These are phyloP conservation scores for Streptopelia turtur DNA, from an alignment of 2,797 vertebrate species.

Conservation along the genomic window DNA sequence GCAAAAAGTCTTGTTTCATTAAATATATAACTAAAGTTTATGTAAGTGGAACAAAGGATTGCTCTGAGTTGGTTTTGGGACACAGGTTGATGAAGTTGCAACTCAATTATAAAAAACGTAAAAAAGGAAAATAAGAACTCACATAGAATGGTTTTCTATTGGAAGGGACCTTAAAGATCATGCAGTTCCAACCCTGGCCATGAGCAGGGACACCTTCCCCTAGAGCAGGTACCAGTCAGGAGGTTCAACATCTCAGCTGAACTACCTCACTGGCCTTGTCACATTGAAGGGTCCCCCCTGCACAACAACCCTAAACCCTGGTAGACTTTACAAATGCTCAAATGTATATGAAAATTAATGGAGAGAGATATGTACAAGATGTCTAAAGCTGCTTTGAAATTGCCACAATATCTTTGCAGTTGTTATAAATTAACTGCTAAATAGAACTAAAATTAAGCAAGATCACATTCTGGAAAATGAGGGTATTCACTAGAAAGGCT, in stretches of 20 bases:
- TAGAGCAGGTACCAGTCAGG: neutral
- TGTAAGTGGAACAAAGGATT: neutral
- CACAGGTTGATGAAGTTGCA: neutral
- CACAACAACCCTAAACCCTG: neutral
- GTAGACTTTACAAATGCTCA: neutral
- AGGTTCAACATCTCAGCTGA: neutral
- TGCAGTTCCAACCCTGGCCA: too few relatives aligned
- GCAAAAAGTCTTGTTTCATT: slow-evolving; percentile 3
- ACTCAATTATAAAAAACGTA: neutral
- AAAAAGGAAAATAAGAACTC: neutral
- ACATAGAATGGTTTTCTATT: too few relatives aligned
- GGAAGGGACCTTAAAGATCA: too few relatives aligned
- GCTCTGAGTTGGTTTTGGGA: slow-evolving; percentile 9
- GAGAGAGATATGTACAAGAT: neutral
- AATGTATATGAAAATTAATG: neutral
- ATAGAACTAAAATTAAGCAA: neutral
- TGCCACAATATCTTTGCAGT: neutral
- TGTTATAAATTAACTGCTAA: neutral
- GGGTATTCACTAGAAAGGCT: neutral
- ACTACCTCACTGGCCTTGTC: neutral
- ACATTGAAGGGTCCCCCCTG: neutral
- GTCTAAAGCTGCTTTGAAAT: neutral
- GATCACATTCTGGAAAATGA: neutral
- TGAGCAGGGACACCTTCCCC: too few relatives aligned
- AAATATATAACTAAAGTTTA: slow-evolving; percentile 17